These are phyloP conservation scores for Myotis daubentonii DNA, from an alignment of 2,797 vertebrate genomes.

Conservation along the genomic window DNA sequence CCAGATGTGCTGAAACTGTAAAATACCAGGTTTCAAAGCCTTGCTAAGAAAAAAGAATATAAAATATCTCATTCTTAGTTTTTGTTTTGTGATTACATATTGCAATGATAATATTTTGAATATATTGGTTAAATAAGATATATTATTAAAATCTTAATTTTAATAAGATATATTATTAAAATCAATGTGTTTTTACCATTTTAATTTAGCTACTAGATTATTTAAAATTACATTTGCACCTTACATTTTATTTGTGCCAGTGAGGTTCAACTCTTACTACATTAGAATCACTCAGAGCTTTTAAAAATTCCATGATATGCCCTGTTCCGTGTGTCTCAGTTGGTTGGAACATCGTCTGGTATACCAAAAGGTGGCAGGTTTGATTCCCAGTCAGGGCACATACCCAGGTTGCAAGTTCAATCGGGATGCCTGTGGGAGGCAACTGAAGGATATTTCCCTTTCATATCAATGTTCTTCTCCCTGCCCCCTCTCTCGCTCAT, in stretches of 20 bases:
- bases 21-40: not conserved
- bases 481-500: not conserved
- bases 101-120: not conserved
- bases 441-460: not conserved
- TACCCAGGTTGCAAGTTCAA: not conserved
- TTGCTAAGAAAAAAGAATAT: not conserved
- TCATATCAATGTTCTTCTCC: not conserved
- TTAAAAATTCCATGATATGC: not conserved
- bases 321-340: not conserved
- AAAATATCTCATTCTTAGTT: not conserved
- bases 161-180: constrained; percentile 9
- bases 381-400: not conserved
- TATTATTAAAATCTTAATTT: not conserved
- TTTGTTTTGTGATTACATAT: not conserved
- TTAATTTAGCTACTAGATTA: constrained; percentile 1
- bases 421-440: not conserved
- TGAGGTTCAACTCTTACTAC: not conserved
- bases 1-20: not conserved
- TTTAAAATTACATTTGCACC: not conserved
- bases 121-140: not conserved
- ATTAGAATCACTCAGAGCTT: not conserved
- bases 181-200: not conserved
- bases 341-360: not conserved
- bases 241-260: not conserved
- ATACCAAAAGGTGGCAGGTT: not conserved